Evolutionary conservation across 2,888 invertebrate species (phyloP).

Genomic region (Meteorus cinctellus): DNA sequence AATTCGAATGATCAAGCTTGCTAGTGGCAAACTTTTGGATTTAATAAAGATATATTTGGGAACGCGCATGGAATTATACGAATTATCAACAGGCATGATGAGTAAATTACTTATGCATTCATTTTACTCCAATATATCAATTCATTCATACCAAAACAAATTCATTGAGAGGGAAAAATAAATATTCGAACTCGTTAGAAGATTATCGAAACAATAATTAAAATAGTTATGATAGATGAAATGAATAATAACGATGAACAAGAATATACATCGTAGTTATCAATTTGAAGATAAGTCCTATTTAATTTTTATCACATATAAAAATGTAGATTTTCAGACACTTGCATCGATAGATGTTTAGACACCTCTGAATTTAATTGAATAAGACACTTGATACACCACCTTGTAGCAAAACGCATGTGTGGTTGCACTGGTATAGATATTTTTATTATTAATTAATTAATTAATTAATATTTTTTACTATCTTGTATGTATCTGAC

Average conservation of each 20-base stretch:
- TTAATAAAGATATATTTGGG: constrained; percentile 43
- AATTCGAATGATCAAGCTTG: constrained; percentile 47
- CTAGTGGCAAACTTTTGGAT: constrained; percentile 54
- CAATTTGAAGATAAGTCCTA: constrained; percentile 20
- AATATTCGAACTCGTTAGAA: too few species aligned
- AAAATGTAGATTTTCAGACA: constrained; percentile 12
- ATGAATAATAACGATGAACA: too few species aligned
- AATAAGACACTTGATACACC: constrained; percentile 56
- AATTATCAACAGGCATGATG: constrained; percentile 3
- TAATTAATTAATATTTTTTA: constrained; percentile 56
- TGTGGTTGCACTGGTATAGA: constrained; percentile 68
- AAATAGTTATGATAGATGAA: too few species aligned
- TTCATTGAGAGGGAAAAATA: too few species aligned
- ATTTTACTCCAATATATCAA: not conserved
- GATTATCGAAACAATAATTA: too few species aligned
- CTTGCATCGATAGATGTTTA: constrained; percentile 54
- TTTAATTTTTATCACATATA: not conserved
- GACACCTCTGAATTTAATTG: constrained; percentile 50
- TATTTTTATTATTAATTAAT: constrained; percentile 49
- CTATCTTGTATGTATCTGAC: constrained; percentile 67
- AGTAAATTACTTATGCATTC: not conserved
- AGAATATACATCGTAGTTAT: not conserved
- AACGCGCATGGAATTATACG: constrained; percentile 53
- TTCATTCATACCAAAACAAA: too few species aligned
- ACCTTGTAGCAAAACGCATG: constrained; percentile 68